Percentiles rank a stretch among this genome's conserved stretches.
phyloP scores from a whole-genome alignment of 2,113 vertebrate species.

The Gasterosteus aculeatus region DNA sequence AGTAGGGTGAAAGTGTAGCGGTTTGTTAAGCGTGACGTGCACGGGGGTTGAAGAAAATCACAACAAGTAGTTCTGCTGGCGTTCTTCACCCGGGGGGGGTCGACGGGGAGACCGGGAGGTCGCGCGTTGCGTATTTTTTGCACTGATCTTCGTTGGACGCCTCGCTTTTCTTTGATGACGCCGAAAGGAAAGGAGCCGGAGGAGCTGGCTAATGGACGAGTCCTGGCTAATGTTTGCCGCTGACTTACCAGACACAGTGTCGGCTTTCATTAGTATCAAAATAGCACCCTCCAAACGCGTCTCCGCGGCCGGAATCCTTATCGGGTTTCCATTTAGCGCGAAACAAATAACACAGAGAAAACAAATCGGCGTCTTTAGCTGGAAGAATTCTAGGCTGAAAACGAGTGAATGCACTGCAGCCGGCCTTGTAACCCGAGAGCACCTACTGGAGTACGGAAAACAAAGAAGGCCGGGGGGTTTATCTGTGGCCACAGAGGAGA shows the following conservation, averaged over 20 bases:
- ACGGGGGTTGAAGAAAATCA: constrained; percentile 49
- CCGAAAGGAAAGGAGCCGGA: constrained; percentile 19
- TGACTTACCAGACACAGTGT: constrained; percentile 36
- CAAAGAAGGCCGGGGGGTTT: constrained; percentile 41
- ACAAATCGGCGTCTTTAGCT: constrained; percentile 44
- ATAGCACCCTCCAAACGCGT: constrained; percentile 17
- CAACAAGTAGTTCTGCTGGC: constrained; percentile 57
- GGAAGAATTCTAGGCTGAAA: constrained; percentile 22
- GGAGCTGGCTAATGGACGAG: constrained; percentile 35
- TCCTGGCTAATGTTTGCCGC: constrained; percentile 56
- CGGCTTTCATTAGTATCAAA: constrained; percentile 65
- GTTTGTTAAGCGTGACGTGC: constrained; percentile 39
- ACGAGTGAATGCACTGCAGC: constrained; percentile 19
- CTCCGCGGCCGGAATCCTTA: constrained; percentile 34
- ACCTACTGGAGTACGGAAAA: constrained; percentile 21
- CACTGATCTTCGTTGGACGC: background rate
- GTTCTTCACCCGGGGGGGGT: constrained; percentile 30
- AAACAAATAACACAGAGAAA: constrained; percentile 45
- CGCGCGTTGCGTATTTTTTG: constrained; percentile 37
- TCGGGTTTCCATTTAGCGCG: constrained; percentile 49
- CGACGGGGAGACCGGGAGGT: constrained; percentile 17
- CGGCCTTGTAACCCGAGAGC: background rate
- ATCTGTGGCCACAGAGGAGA: constrained; percentile 21
- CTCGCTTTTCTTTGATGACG: no score
- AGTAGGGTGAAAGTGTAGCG: constrained; percentile 59